These are phyloP conservation scores for Drosophila repletoides DNA, from an alignment of 1,140 invertebrate genomes.

Conservation along the genomic window DNA sequence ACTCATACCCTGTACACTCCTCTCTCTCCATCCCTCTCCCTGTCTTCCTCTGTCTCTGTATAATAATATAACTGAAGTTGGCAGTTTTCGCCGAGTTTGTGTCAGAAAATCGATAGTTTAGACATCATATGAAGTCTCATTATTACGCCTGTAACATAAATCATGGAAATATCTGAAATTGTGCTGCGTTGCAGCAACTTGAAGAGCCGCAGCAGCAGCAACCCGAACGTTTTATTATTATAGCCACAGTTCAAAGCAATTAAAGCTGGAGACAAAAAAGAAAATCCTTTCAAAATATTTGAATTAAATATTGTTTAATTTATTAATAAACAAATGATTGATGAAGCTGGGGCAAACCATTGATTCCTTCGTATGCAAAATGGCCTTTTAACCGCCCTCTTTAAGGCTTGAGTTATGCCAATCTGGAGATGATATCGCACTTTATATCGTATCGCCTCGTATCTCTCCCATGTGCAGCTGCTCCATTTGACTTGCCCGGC, in stretches of 20 bases:
- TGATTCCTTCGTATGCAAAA: background rate
- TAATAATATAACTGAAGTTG: too few species aligned
- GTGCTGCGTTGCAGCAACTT: slow-evolving; percentile 18
- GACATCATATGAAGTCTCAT: slow-evolving; percentile 65
- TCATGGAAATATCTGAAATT: slow-evolving; percentile 33
- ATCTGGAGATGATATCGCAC: slow-evolving; percentile 33
- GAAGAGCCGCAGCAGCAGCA: too few species aligned
- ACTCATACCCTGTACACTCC: slow-evolving; percentile 11
- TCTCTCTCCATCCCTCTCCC: too few species aligned
- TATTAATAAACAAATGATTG: slow-evolving; percentile 8
- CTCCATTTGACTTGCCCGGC: slow-evolving; percentile 28
- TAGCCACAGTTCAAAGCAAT: slow-evolving; percentile 17
- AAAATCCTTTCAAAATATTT: background rate
- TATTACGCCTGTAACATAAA: slow-evolving; percentile 60
- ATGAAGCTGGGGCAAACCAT: background rate
- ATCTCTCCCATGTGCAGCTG: slow-evolving; percentile 50
- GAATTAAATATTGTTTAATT: background rate
- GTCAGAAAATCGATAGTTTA: slow-evolving; percentile 72
- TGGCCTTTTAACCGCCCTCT: background rate
- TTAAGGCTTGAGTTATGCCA: background rate
- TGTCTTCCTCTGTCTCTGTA: background rate
- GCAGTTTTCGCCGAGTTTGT: slow-evolving; percentile 27
- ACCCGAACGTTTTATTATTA: too few species aligned
- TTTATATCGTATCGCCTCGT: slow-evolving; percentile 19
- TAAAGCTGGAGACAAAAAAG: background rate